Evolutionary conservation across 2,797 vertebrate species (phyloP), one percentile per base, ranked within the genome.

Genomic region (Crypturellus tataupa): DNA sequence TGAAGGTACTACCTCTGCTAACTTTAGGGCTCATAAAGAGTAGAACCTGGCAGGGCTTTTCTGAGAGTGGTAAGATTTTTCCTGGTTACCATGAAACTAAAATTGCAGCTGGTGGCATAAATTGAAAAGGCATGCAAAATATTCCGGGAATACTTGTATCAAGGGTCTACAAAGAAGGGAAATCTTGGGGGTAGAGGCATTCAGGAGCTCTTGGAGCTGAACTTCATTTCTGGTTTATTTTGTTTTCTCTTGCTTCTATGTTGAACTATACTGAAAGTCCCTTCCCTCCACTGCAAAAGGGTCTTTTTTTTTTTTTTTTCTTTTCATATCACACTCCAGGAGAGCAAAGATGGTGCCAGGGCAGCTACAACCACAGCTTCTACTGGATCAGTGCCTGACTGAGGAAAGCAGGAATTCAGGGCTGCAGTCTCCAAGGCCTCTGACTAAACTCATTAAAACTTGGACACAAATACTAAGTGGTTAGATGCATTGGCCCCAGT

Each of bases 41-140:
- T 8, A 77, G 83, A 87, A 76, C 9, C 78, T 91, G 90, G 58
- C 64, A 80, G 71, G 25, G 37, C 6, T 0, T 78, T 87, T 80
- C 72, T 90, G 78, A 71, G 80, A 82, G 40, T 42, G 25, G 76
- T 64, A 60, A 85, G 53, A 78, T 87, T 90, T 87, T 69, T 46
- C 75, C 68, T 19, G n/a, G 75, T 72, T 93, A 89, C 87, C 1
- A 0, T 87, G 83, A 94, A 90, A 94, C 87, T 90, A 53, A 84
- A 94, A 90, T 94, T 94, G 72, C 78, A 94, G 64, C 73, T 96
- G 83, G 27, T 92, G 73, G 87, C 91, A 94, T 82, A 91, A 91
- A 89, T 64, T 91, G 72, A 77, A 91, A 75, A 85, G 59, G 85
- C 24, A 62, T 89, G 85, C 64, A 65, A 94, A 95, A 92, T 81